Evolutionary conservation across 2,113 vertebrate genomes (phyloP), one percentile per base, ranked within the genome.

Genomic region (Pomatorhinus ruficollis): DNA sequence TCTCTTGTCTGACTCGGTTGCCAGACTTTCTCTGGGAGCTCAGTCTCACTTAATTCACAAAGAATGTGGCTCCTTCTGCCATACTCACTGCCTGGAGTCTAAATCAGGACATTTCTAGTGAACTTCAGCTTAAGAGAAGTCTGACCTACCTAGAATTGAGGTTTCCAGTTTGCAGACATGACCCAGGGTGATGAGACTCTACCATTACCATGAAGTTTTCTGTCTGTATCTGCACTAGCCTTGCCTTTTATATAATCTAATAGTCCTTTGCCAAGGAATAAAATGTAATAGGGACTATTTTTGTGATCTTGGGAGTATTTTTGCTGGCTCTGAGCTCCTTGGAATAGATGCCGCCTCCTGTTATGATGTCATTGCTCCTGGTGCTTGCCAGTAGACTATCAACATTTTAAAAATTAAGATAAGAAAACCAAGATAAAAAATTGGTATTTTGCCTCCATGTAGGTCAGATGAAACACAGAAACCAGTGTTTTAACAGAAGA

Each of bases 311-410:
- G 88, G 83, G 88, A 93, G 80, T 95, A 68, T 93, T 93, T 95
- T 70, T 97, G 89, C 92, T 95, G 68, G 76, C 95, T 95, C 85
- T 52, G 54, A 94, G 90, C 85, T 88, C 71, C 93, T 83, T 60
- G 66, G 88, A 94, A 95, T 96, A 97, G 93, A 94, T 94, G 95
- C 93, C 96, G 83, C 95, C 95, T 94, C 93, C 95, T 96, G 68
- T 53, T 23, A 80, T 95, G 95, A 96, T 75, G 49, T 97, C 95
- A 96, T 80, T 0, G 22, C 76, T 96, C 23, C 87, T 95, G 90
- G 75, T 80, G 75, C 89, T 95, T 87, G 77, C 79, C 87, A 88
- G 85, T 54, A 77, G 87, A 50, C 71, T 91, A 83, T 63, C 42
- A 75, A 70, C 85, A 82, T 70, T 28, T 47, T 1, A 33, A 81